Percentiles rank a stretch among this genome's conserved stretches.
phyloP scores from a whole-genome alignment of 2,888 invertebrate species.

The Eupithecia dodoneata region DNA sequence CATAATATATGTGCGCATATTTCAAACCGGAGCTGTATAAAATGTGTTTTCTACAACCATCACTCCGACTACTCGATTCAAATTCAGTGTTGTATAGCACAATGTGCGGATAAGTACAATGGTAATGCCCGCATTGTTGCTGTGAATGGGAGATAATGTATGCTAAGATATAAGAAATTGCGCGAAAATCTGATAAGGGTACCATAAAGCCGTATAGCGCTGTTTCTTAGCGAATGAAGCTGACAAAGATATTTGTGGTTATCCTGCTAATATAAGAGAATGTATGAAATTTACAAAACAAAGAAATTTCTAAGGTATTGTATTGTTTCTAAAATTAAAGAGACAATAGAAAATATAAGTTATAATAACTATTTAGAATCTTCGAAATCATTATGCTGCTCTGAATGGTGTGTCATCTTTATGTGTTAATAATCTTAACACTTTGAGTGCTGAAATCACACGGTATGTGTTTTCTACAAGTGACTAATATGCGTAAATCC shows the following conservation, averaged over 20 bases:
- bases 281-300: background rate
- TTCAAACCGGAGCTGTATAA: background rate
- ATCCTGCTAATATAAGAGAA: background rate
- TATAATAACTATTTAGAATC: no score
- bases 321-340: background rate
- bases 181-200: slow-evolving; percentile 24
- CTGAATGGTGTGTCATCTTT: no score
- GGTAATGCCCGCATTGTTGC: slow-evolving; percentile 34
- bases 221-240: slow-evolving; percentile 7
- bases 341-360: no score
- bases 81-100: slow-evolving; percentile 29
- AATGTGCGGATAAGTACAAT: slow-evolving; percentile 27
- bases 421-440: no score
- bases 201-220: background rate
- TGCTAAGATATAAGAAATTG: slow-evolving; percentile 29
- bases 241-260: slow-evolving; percentile 4
- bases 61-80: slow-evolving; percentile 22
- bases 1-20: background rate
- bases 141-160: slow-evolving; percentile 33
- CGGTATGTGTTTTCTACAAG: no score
- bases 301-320: background rate
- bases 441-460: no score
- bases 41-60: background rate
- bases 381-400: background rate
- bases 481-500: no score